Evolutionary conservation across 2,797 vertebrate genomes (phyloP).

Genomic region (Girardinus metallicus): DNA sequence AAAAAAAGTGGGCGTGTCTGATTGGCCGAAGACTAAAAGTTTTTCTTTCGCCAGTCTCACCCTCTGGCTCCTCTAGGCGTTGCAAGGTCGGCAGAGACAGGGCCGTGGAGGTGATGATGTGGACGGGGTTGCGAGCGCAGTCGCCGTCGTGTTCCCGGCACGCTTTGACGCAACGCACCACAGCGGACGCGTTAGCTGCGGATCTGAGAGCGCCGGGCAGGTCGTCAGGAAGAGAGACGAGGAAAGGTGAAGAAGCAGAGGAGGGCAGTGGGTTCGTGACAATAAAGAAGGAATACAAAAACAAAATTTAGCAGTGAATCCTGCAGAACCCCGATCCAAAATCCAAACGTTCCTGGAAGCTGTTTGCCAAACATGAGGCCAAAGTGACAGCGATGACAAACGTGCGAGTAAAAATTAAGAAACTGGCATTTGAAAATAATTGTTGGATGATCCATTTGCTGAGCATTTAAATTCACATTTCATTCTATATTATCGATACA

Average conservation of each 20-base stretch:
- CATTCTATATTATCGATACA: constrained; percentile 29
- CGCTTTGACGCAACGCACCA: constrained; percentile 85
- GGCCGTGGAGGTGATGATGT: constrained; percentile 85
- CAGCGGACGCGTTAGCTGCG: constrained; percentile 75
- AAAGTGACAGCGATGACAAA: constrained; percentile 55
- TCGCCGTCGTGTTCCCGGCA: constrained; percentile 78
- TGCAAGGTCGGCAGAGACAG: constrained; percentile 87
- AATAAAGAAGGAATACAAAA: neutral
- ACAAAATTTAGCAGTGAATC: neutral
- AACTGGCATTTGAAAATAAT: neutral
- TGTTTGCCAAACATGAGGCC: constrained; percentile 16
- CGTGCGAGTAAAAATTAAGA: neutral
- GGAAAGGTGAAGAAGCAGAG: neutral
- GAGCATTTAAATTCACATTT: constrained; percentile 12
- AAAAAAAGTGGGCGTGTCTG: constrained; percentile 8
- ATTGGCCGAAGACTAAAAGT: constrained; percentile 7
- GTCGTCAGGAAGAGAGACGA: neutral
- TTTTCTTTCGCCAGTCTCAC: constrained; percentile 64
- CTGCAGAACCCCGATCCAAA: constrained; percentile 16
- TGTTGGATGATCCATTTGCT: neutral
- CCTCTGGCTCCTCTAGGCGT: constrained; percentile 82
- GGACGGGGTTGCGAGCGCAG: constrained; percentile 81
- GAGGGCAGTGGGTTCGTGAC: neutral
- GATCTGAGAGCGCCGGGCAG: constrained; percentile 49
- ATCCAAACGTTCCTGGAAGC: constrained; percentile 25